These are phyloP conservation scores for Bovichtus diacanthus DNA, from an alignment of 2,797 vertebrate genomes.

Conservation along the genomic window DNA sequence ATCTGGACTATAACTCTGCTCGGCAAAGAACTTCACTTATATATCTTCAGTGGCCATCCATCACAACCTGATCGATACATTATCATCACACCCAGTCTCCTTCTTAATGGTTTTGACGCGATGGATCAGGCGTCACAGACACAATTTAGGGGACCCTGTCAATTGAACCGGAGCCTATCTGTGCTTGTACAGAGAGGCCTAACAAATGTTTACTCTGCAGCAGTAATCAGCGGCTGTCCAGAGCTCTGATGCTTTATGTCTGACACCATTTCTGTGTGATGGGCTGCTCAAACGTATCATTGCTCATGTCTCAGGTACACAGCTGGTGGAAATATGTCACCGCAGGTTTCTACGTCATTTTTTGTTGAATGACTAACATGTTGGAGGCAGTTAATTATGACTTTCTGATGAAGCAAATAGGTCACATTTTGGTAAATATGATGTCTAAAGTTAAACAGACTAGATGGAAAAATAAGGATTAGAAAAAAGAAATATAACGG, in stretches of 20 bases:
- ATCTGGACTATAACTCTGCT: conserved; percentile 49
- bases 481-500: no score
- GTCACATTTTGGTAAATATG: background rate
- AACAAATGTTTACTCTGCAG: conserved; percentile 86
- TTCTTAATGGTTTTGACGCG: conserved; percentile 82
- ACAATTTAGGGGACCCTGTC: conserved; percentile 81
- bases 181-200: conserved; percentile 85
- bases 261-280: conserved; percentile 53
- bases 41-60: conserved; percentile 80
- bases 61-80: conserved; percentile 85
- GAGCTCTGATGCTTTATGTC: conserved; percentile 73
- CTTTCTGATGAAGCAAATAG: background rate
- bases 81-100: conserved; percentile 82
- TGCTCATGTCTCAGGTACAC: conserved; percentile 54
- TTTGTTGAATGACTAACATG: conserved; percentile 17
- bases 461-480: no score
- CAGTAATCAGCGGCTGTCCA: conserved; percentile 74
- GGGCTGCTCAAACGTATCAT: conserved; percentile 55
- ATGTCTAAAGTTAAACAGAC: background rate
- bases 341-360: conserved; percentile 33
- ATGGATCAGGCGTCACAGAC: conserved; percentile 82
- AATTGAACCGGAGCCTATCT: conserved; percentile 84
- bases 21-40: conserved; percentile 76
- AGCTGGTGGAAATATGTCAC: conserved; percentile 37
- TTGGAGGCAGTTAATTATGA: conserved; percentile 1